Evolutionary conservation across 92 coral and sea anemone genomes (phyloP).

Genomic region (Epizoanthus scotinus): DNA sequence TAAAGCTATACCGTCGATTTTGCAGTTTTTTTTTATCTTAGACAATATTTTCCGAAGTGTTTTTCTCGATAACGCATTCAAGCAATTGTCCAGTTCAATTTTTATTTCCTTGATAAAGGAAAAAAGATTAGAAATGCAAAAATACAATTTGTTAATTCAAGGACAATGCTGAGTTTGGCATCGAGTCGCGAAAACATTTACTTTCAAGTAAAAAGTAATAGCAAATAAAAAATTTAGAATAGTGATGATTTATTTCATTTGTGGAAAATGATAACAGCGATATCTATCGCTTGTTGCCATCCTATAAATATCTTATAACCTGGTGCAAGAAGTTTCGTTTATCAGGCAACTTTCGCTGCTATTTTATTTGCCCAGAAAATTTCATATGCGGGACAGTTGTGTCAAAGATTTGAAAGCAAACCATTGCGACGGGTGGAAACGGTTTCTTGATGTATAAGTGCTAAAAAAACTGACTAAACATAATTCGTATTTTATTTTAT

Average conservation of each 20-base stretch:
- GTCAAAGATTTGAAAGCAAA: too few relatives aligned
- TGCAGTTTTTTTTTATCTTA: not conserved
- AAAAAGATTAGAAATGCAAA: not conserved
- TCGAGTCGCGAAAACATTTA: not conserved
- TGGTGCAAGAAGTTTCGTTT: not conserved
- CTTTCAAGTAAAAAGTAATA: not conserved
- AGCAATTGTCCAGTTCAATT: not conserved
- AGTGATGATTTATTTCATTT: conserved; percentile 1
- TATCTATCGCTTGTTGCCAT: conserved; percentile 1
- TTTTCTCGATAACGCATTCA: not conserved
- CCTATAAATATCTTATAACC: not conserved
- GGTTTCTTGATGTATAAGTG: too few relatives aligned
- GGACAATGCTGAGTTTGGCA: not conserved
- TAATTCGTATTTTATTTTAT: conserved; percentile 2
- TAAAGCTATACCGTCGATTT: not conserved
- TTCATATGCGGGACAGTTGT: too few relatives aligned
- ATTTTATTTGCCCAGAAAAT: too few relatives aligned
- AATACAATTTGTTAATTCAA: not conserved
- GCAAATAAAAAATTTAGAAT: not conserved
- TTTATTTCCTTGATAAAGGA: not conserved
- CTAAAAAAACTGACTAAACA: too few relatives aligned
- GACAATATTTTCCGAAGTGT: not conserved
- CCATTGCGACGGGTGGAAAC: too few relatives aligned
- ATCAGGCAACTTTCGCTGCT: not conserved
- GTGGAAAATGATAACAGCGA: not conserved